Percentiles rank a stretch among this genome's conserved stretches.
Evolutionary conservation across 1,140 invertebrate species (phyloP).

Genomic region (Ooceraea biroi): DNA sequence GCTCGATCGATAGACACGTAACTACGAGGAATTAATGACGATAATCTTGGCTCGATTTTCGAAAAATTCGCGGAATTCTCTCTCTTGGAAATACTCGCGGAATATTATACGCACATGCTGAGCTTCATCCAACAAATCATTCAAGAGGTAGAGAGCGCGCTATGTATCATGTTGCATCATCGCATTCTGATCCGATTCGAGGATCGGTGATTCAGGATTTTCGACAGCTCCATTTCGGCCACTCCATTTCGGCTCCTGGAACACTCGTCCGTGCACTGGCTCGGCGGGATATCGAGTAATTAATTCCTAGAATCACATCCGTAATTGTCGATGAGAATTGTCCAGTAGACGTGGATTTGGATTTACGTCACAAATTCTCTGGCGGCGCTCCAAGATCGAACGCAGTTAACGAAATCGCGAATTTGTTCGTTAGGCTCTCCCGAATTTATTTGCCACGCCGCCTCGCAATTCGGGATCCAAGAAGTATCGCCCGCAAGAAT

Average conservation of each 20-base stretch:
- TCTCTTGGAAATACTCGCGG: no score
- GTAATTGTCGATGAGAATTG: conserved; percentile 49
- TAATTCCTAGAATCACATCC: conserved; percentile 70
- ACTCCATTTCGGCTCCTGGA: conserved; percentile 45
- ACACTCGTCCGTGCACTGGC: conserved; percentile 22
- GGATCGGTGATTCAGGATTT: conserved; percentile 63
- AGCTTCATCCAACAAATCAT: neutral
- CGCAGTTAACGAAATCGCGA: conserved; percentile 48
- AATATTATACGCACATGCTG: no score
- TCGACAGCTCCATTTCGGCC: no score
- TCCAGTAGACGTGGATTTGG: conserved; percentile 29
- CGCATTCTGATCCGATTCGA: neutral
- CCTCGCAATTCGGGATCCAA: conserved; percentile 1
- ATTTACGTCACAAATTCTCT: conserved; percentile 38
- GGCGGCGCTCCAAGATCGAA: conserved; percentile 61
- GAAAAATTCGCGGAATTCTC: neutral
- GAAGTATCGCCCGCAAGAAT: neutral
- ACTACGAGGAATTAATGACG: conserved; percentile 9
- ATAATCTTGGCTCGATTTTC: conserved; percentile 31
- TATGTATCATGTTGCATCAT: conserved; percentile 1
- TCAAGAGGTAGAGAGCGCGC: neutral
- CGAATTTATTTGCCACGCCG: conserved; percentile 32
- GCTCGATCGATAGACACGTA: neutral
- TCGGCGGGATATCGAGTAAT: conserved; percentile 45
- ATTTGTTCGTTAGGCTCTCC: conserved; percentile 54